Conservation (phyloP, 1,140 invertebrate genomes). For the Conus betulinus region DNA sequence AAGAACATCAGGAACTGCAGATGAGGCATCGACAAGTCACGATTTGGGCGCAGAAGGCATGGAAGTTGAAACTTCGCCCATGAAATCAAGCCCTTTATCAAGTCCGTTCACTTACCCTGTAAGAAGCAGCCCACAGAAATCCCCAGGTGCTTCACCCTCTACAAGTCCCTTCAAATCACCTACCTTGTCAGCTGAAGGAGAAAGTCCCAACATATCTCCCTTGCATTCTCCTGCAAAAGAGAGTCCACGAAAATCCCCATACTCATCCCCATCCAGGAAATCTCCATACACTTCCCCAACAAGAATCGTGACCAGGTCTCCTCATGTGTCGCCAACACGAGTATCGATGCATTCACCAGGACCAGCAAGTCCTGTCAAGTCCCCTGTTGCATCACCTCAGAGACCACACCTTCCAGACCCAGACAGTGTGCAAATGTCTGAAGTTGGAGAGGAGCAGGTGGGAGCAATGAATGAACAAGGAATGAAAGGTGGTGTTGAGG, state of each 20-base stretch:
- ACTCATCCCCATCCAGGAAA: background rate
- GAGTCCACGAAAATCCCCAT: background rate
- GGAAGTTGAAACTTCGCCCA: background rate
- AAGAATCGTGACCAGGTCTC: background rate
- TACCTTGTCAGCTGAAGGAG: background rate
- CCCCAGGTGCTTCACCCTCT: background rate
- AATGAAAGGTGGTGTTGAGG: background rate
- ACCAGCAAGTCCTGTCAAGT: background rate
- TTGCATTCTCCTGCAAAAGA: background rate
- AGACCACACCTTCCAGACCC: background rate
- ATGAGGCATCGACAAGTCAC: background rate
- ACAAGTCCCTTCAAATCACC: background rate
- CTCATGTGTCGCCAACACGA: background rate
- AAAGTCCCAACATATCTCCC: background rate
- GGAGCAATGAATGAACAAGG: background rate
- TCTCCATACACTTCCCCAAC: background rate
- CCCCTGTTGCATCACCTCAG: background rate
- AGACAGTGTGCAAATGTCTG: background rate
- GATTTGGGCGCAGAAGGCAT: background rate
- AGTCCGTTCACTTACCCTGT: background rate
- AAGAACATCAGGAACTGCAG: background rate
- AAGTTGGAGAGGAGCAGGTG: background rate
- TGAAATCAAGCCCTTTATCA: background rate
- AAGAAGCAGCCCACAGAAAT: slow-evolving; percentile 6
- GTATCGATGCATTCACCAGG: background rate